phyloP scores from a whole-genome alignment of 2,888 invertebrate species.

The Mesoligia furuncula region DNA sequence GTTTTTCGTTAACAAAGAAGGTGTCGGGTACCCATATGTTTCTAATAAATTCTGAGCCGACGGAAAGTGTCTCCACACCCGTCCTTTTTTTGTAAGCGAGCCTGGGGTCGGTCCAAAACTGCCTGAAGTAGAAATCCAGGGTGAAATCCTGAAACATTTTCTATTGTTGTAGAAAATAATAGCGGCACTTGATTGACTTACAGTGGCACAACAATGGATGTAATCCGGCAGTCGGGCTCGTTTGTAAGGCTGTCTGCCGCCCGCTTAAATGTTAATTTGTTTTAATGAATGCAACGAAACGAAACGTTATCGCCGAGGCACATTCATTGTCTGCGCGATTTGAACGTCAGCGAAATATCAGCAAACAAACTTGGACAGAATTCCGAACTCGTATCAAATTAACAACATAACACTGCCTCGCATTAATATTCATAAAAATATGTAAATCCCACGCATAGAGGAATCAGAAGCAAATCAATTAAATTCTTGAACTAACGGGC shows the following conservation, averaged over 20 bases:
- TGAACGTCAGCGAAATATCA: conserved; percentile 42
- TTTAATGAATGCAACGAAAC: conserved; percentile 51
- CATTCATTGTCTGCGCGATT: conserved; percentile 57
- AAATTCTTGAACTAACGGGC: neutral
- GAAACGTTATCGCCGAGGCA: conserved; percentile 46
- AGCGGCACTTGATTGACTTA: conserved; percentile 53
- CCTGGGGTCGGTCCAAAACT: conserved; percentile 99
- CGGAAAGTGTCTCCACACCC: conserved; percentile 97
- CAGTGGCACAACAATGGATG: conserved; percentile 61
- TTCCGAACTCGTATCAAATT: neutral
- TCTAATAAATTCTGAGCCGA: conserved; percentile 98
- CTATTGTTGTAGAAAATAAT: conserved; percentile 56
- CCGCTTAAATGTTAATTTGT: conserved; percentile 53
- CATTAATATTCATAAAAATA: neutral
- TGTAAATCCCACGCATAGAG: neutral
- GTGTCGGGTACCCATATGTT: conserved; percentile 99
- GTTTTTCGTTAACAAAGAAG: conserved; percentile 99
- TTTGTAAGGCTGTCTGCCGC: conserved; percentile 43
- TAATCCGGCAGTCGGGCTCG: conserved; percentile 49
- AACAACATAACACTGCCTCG: neutral
- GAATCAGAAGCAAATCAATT: neutral
- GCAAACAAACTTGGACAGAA: conserved; percentile 43
- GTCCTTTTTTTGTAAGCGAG: conserved; percentile 96
- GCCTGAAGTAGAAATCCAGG: conserved; percentile 99
- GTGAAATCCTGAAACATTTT: conserved; percentile 95